Percentiles rank a stretch among this genome's conserved stretches.
These are phyloP conservation scores for Eupleurogrammus muticus DNA, from an alignment of 2,797 vertebrate species.

Conservation along the genomic window DNA sequence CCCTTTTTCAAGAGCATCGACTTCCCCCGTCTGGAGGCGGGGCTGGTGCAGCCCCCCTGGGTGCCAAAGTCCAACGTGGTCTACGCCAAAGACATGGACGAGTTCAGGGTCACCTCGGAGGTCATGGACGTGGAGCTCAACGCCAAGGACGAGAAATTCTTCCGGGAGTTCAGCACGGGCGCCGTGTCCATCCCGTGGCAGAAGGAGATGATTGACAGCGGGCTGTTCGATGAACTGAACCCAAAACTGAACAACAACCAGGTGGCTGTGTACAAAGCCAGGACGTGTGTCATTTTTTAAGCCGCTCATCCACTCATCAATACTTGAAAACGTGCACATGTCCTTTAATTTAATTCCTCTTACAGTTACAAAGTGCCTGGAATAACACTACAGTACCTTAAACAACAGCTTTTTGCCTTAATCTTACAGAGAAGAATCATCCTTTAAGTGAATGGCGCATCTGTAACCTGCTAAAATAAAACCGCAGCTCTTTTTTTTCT, in stretches of 20 bases:
- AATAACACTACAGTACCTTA: slow-evolving; percentile 12
- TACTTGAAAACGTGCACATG: slow-evolving; percentile 12
- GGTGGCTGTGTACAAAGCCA: slow-evolving; percentile 76
- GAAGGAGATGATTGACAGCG: slow-evolving; percentile 90
- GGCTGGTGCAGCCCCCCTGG: slow-evolving; percentile 87
- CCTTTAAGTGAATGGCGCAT: background rate
- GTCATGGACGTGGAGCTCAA: slow-evolving; percentile 84
- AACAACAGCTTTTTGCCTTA: background rate
- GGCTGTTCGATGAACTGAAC: slow-evolving; percentile 89
- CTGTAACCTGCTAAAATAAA: slow-evolving; percentile 31
- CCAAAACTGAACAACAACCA: slow-evolving; percentile 56
- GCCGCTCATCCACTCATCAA: slow-evolving; percentile 1
- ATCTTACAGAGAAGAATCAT: background rate
- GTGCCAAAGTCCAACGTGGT: slow-evolving; percentile 89
- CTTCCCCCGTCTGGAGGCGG: slow-evolving; percentile 88
- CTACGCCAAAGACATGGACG: slow-evolving; percentile 87
- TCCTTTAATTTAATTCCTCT: background rate
- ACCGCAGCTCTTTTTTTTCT: slow-evolving; percentile 15
- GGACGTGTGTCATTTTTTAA: slow-evolving; percentile 87
- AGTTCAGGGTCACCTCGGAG: slow-evolving; percentile 86
- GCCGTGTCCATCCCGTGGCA: slow-evolving; percentile 89
- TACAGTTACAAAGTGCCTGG: slow-evolving; percentile 14
- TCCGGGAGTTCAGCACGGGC: slow-evolving; percentile 89
- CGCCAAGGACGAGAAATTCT: slow-evolving; percentile 87
- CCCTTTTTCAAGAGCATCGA: slow-evolving; percentile 89